phyloP scores from a whole-genome alignment of 2,797 vertebrate species.

The Catamblyrhynchus diadema region DNA sequence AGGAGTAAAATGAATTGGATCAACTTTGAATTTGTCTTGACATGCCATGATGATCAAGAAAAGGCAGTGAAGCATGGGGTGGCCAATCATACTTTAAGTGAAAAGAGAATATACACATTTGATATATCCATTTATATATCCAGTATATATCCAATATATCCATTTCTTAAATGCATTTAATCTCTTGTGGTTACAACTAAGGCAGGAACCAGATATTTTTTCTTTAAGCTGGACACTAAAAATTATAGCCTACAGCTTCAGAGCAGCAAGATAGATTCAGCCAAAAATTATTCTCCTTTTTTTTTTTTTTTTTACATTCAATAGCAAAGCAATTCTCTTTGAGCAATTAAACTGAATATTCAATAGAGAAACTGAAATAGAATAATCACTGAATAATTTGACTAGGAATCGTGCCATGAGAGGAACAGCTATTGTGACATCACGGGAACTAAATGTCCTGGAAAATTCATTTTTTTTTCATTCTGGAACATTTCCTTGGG shows the following conservation, averaged over 20 bases:
- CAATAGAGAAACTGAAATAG: conserved; percentile 38
- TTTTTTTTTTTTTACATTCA: background rate
- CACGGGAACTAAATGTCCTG: conserved; percentile 19
- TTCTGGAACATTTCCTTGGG: background rate
- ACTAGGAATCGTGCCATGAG: conserved; percentile 5
- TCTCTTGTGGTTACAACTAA: background rate
- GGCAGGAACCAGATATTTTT: background rate
- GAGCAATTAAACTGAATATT: conserved; percentile 47
- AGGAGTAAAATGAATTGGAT: background rate
- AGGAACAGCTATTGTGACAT: conserved; percentile 20
- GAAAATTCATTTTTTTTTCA: conserved; percentile 10
- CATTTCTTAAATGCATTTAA: background rate
- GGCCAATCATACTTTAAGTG: background rate
- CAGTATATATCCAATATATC: background rate
- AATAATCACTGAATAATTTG: conserved; percentile 52
- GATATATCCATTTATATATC: background rate
- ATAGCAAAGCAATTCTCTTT: conserved; percentile 15
- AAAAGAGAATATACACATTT: background rate
- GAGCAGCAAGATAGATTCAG: background rate
- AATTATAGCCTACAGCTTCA: background rate
- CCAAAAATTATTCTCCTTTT: conserved; percentile 1
- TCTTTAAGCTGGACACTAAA: background rate
- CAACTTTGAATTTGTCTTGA: background rate
- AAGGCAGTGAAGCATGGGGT: background rate
- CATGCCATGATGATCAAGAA: background rate